Conservation (phyloP, 2,113 vertebrate genomes). For the Nothoprocta perdicaria region DNA sequence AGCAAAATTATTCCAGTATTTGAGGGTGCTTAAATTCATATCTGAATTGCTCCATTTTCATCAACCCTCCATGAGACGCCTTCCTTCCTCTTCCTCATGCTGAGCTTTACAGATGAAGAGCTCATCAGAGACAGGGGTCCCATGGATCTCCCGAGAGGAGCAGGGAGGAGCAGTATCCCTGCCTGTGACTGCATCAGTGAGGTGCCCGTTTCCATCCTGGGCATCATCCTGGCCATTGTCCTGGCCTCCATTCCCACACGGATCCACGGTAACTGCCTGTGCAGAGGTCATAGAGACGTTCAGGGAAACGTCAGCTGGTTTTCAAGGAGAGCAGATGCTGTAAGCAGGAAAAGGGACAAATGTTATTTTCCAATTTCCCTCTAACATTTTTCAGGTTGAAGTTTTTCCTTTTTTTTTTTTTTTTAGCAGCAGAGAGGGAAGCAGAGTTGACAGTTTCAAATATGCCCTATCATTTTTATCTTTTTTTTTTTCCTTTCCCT, state of each 20-base stretch:
- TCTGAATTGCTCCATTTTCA: neutral
- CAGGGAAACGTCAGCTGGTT: neutral
- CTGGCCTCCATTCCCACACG: accelerated
- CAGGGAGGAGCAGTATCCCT: neutral
- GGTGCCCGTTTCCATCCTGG: neutral
- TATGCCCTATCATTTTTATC: neutral
- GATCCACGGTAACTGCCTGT: neutral
- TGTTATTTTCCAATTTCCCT: constrained; percentile 49
- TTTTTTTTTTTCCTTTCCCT: neutral
- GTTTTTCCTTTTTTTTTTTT: neutral
- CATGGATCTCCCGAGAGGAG: accelerated
- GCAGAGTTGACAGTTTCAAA: constrained; percentile 34
- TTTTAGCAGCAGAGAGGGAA: constrained; percentile 26
- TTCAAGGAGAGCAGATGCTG: neutral
- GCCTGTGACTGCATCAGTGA: accelerated
- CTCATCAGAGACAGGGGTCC: neutral
- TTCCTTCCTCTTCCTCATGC: neutral
- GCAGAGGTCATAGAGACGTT: neutral
- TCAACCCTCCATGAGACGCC: neutral
- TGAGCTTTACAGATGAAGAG: neutral
- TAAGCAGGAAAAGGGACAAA: constrained; percentile 9
- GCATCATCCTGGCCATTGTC: too few relatives aligned
- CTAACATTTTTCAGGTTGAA: neutral
- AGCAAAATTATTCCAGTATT: neutral
- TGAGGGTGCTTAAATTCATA: accelerated